Evolutionary conservation across 2,888 invertebrate genomes (phyloP).

Genomic region (Noctua fimbriata): DNA sequence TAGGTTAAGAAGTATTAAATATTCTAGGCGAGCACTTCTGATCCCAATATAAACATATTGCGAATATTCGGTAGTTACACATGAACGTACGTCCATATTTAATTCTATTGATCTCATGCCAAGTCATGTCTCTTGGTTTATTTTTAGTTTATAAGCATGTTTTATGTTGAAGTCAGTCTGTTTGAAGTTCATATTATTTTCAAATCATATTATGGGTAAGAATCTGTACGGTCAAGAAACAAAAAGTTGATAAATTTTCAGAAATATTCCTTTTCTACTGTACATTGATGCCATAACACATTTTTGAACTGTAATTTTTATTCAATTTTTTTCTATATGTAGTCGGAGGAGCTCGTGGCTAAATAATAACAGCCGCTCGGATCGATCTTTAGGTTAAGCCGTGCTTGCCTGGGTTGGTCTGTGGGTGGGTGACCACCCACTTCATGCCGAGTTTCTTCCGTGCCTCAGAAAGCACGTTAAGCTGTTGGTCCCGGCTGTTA

Average conservation of each 20-base stretch:
- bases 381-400: background rate
- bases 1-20: background rate
- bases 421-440: background rate
- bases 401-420: background rate
- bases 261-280: no score
- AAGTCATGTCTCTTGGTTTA: constrained; percentile 37
- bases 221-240: no score
- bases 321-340: no score
- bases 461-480: no score
- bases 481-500: no score
- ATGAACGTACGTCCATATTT: constrained; percentile 18
- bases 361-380: background rate
- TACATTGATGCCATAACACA: no score
- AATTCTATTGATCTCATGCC: constrained; percentile 53
- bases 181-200: background rate
- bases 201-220: no score
- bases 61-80: constrained; percentile 10
- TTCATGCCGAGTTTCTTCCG: no score
- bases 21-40: constrained; percentile 19
- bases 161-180: background rate
- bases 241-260: no score
- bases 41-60: background rate
- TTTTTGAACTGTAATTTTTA: no score
- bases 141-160: constrained; percentile 42
- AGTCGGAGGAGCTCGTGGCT: background rate